Evolutionary conservation across 2,797 vertebrate species (phyloP), one percentile per base, ranked within the genome.

Genomic region (Potorous gilbertii): DNA sequence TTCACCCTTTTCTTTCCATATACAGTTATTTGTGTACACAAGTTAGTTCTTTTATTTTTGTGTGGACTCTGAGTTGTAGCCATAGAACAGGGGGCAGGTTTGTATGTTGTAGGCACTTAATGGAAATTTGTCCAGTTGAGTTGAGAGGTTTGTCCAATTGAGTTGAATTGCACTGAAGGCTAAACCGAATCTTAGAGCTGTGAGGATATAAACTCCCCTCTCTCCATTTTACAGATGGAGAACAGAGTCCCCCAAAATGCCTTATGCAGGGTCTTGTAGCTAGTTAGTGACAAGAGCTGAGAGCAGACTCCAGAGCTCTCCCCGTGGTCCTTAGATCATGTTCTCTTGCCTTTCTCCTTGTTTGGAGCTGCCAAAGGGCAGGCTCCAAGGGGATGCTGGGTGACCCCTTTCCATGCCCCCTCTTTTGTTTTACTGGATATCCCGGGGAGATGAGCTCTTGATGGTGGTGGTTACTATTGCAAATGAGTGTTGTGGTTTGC

Each of bases 11-110:
- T 11, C 74, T 81, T 81, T 46, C n/a, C 2, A 2, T 24, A 8
- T 31, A 13, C 21, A 28, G 27, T 29, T 31, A 95, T 93, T 54
- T 24, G 40, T 59, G 16, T 8, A 27, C 24, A 94, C 91, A 87
- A 81, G 90, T 94, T 96, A 87, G 90, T 95, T 95, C 46, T 95
- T 40, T 96, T 96, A 87, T 93, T 92, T 92, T 31, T 92, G 18
- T 92, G 90, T 93, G 14, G 56, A 52, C 81, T 93, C n/a, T 94
- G 55, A 62, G 12, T 21, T 57, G 59, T 96, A 94, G 91, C 46
- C 55, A 91, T 93, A 92, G 55, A 31, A n/a, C 92, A 90, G 4
- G 56, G 89, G 55, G 24, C 40, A 34, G 40, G 24, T 12, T 87
- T 87, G 74, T 40, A 27, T 27, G 40, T 87, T 50, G 46, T 0